Evolutionary conservation across 2,113 vertebrate genomes (phyloP), one percentile per base, ranked within the genome.

Genomic region (Synodontis membranacea): DNA sequence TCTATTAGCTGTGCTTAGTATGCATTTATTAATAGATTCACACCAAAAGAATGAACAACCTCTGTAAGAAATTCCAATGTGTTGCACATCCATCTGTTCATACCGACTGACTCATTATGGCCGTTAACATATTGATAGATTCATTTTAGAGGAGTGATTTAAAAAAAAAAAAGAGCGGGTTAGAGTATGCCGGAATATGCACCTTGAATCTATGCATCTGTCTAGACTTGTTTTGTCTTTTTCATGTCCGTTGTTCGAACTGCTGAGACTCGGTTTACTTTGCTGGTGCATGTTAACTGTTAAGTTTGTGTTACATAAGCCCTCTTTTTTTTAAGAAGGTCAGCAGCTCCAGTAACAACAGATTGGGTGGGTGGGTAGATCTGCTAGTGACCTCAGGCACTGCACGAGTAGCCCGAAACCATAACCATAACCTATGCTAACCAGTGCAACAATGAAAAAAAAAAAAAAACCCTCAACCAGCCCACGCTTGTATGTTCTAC

Each of bases 251-350:
- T 58, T 80, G 78, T 80, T 58, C 5, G 52, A 28, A 58, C 4
- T 58, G 78, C 5, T 7, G 14, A 44, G 60, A n/a, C 11, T 46
- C 6, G 0, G 39, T 58, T 76, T 46, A 31, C 54, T 37, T 64
- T 66, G 44, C 21, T 39, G 3, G 42, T 25, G 58, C 42, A 48
- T 85, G 17, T 34, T 44, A 68, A 28, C 31, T 64, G 39, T 34
- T 15, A 60, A 17, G 54, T 83, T 82, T 50, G 28, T 58, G 58
- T 84, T 76, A 80, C 14, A 31, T 85, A 85, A 85, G 44, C 79
- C 56, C n/a, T n/a, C n/a, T n/a, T 70, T 7, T 52, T 84, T 85
- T 46, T 42, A 80, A 83, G 48, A 70, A 74, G 83, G 72, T 87
- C 72, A 83, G 44, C 79, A 83, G 28, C 72, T 54, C 25, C 56